These are phyloP conservation scores for Sminthurinus signatus DNA, from an alignment of 1,140 invertebrate species.

Conservation along the genomic window DNA sequence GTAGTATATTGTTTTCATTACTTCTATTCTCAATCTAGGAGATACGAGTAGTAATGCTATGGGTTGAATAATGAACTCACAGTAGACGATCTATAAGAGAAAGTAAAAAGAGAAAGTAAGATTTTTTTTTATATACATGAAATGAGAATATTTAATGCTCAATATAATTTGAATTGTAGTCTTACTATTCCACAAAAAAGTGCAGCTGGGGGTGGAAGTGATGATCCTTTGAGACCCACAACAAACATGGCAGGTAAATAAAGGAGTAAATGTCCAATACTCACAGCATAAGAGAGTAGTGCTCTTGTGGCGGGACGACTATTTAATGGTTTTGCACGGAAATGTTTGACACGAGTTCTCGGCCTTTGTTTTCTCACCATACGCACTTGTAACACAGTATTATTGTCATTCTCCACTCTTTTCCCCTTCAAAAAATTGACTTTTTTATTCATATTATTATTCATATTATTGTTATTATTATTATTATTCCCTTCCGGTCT, in stretches of 20 bases:
- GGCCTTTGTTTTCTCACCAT: slow-evolving; percentile 16
- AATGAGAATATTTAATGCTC: no score
- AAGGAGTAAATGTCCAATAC: slow-evolving; percentile 43
- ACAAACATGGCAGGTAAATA: slow-evolving; percentile 44
- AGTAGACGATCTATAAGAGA: no score
- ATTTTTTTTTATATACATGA: neutral
- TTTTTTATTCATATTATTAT: neutral
- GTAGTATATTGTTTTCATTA: slow-evolving; percentile 24
- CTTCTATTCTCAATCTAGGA: slow-evolving; percentile 41
- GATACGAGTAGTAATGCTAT: slow-evolving; percentile 42
- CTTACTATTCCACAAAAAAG: slow-evolving; percentile 42
- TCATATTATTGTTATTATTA: neutral
- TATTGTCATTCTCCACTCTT: neutral
- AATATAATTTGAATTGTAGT: no score
- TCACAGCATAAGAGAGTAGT: slow-evolving; percentile 42
- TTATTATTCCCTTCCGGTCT: neutral
- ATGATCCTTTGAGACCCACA: slow-evolving; percentile 36
- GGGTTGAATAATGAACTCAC: slow-evolving; percentile 44
- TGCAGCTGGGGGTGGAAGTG: slow-evolving; percentile 42
- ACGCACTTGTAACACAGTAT: slow-evolving; percentile 2
- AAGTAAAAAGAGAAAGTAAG: slow-evolving; percentile 25
- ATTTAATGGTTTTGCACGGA: slow-evolving; percentile 22
- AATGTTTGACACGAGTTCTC: slow-evolving; percentile 27
- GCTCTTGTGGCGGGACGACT: slow-evolving; percentile 38
- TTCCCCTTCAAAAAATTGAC: slow-evolving; percentile 1